Percentiles rank a stretch among this genome's conserved stretches.
These are phyloP conservation scores for Sebastes wilsoni DNA, from an alignment of 2,797 vertebrate species.

Conservation along the genomic window DNA sequence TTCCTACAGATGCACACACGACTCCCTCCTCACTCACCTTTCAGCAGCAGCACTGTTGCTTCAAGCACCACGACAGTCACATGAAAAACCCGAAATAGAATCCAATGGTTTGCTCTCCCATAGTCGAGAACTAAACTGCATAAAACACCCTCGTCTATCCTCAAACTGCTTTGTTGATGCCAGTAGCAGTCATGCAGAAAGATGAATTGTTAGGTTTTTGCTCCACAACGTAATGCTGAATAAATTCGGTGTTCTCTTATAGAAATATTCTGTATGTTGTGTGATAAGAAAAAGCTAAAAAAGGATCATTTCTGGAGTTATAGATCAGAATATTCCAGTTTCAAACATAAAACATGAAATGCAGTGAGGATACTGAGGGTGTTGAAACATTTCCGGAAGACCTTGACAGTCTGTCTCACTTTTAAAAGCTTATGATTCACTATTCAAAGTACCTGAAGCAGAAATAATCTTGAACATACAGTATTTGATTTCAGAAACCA, in stretches of 20 bases:
- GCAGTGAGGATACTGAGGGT: constrained; percentile 30
- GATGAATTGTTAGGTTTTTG: not conserved
- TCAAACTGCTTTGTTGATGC: constrained; percentile 17
- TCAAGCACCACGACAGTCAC: constrained; percentile 27
- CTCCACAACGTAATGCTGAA: not conserved
- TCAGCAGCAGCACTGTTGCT: constrained; percentile 20
- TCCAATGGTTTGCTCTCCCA: constrained; percentile 48
- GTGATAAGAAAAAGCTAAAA: not conserved
- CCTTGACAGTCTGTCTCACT: constrained; percentile 45
- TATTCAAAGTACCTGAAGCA: not conserved
- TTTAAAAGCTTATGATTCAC: not conserved
- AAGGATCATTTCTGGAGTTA: rapidly evolving
- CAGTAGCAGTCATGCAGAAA: not conserved
- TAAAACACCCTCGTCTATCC: constrained; percentile 16
- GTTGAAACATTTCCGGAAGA: constrained; percentile 23
- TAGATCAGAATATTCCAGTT: not conserved
- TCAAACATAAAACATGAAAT: not conserved
- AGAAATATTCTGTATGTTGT: not conserved
- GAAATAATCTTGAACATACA: not conserved
- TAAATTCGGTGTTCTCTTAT: not conserved
- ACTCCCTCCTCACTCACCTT: constrained; percentile 9
- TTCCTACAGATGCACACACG: constrained; percentile 12
- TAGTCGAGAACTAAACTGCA: constrained; percentile 20
- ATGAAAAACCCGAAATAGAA: constrained; percentile 53
- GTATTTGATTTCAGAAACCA: not conserved